Evolutionary conservation across 2,888 invertebrate genomes (phyloP).

Genomic region (Platycheirus albimanus): DNA sequence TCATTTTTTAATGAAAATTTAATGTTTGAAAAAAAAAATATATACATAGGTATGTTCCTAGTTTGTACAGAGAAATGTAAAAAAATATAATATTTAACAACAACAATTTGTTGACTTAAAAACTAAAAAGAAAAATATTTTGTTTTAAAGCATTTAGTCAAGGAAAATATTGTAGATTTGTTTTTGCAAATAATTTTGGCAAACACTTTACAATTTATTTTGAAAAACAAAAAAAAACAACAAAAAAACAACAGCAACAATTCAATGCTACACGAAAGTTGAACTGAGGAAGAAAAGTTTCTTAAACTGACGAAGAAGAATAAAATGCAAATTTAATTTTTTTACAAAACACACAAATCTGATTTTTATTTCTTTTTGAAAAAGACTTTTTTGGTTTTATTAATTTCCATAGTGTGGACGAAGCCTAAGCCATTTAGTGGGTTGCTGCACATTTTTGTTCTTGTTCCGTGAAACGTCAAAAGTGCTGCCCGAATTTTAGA

Average conservation of each 20-base stretch:
- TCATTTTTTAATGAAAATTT: slow-evolving; percentile 29
- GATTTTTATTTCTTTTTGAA: slow-evolving; percentile 12
- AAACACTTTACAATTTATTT: not conserved
- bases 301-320: slow-evolving; percentile 48
- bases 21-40: slow-evolving; percentile 19
- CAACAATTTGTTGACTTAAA: slow-evolving; percentile 18
- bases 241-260: slow-evolving; percentile 11
- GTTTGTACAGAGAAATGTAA: slow-evolving; percentile 48
- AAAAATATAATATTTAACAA: slow-evolving; percentile 9
- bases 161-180: slow-evolving; percentile 19
- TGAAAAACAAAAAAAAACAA: too few relatives aligned
- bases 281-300: slow-evolving; percentile 30
- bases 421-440: too few relatives aligned
- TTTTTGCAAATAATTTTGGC: slow-evolving; percentile 13
- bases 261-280: slow-evolving; percentile 47
- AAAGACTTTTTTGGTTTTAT: not conserved
- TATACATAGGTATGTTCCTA: slow-evolving; percentile 67
- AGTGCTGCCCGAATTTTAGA: too few relatives aligned
- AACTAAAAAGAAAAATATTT: slow-evolving; percentile 16
- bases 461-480: too few relatives aligned
- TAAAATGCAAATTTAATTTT: slow-evolving; percentile 66
- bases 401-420: too few relatives aligned
- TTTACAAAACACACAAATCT: slow-evolving; percentile 43
- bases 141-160: slow-evolving; percentile 37
- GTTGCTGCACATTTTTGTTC: too few relatives aligned